A percentile compares a stretch with the other conserved stretches of the same genome.
Evolutionary conservation across 2,113 vertebrate species (phyloP).

Genomic region (Ophthalmotilapia sp.): DNA sequence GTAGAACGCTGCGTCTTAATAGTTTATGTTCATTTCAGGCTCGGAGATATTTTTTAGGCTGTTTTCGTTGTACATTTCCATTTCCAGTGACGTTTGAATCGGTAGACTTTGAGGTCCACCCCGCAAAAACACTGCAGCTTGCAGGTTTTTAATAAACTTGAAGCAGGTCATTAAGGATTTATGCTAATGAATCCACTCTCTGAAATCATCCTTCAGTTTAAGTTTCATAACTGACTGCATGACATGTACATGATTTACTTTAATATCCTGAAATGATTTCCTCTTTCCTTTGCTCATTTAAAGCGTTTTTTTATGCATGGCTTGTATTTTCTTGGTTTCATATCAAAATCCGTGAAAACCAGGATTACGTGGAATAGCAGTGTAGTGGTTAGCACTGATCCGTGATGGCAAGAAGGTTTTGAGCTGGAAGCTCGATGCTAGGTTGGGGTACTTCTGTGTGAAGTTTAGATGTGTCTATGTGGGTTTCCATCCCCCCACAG

Average conservation of each 20-base stretch:
- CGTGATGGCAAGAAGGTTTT: background rate
- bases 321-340: background rate
- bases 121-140: background rate
- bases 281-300: background rate
- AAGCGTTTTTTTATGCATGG: fast-evolving
- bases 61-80: background rate
- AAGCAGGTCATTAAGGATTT: background rate
- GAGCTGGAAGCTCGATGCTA: background rate
- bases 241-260: background rate
- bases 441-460: fast-evolving
- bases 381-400: background rate
- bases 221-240: background rate
- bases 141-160: background rate
- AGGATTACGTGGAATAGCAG: background rate
- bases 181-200: background rate
- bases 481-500: background rate
- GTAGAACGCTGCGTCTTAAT: fast-evolving
- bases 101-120: background rate
- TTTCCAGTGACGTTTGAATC: background rate
- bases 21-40: background rate
- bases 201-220: background rate
- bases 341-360: fast-evolving
- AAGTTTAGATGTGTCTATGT: background rate
- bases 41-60: background rate
- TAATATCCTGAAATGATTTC: background rate